Evolutionary conservation across 2,888 invertebrate genomes (phyloP), one percentile per base, ranked within the genome.

Genomic region (Drosophila neotestacea): DNA sequence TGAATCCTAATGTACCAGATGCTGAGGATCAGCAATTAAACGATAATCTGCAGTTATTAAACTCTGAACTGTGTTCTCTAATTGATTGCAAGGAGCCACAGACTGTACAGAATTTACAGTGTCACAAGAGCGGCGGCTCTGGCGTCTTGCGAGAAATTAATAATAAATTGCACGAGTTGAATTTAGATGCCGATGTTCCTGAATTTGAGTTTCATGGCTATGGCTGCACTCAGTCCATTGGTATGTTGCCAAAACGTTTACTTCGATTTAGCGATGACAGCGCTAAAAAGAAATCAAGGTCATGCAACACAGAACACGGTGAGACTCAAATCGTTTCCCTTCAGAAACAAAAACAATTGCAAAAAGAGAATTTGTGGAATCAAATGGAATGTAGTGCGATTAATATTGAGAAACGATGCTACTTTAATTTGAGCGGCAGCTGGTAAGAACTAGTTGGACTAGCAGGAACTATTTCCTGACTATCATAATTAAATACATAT

Each of bases 181-280:
- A 47, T 4, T 54, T 86, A 16, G 44, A 66, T 10, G 48, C 28
- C 9, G 46, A 16, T 39, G 55, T 47, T 0, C 81, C 81, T 0
- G 1, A 32, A 30, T 77, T 88, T 2, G 84, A 84, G 11, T 86
- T 86, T 28, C 83, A 86, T 51, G 64, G 70, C 30, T 51, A 60
- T 48, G 63, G 54, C 0, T 87, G 81, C 51, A 2, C 16, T 7
- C 54, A 77, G 6, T 6, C 47, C 3, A 5, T 30, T 2, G 0
- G 3, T 7, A 13, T 46, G 7, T 7, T 71, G n/a, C 22, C 16
- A 1, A 56, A 50, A 16, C 44, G 28, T 4, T 6, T 39, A 11
- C 0, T 9, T 5, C 5, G 2, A 7, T 6, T 0, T 0, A 5
- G 4, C 6, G 28, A 58, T 4, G 2, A 13, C 6, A 22, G 13